Evolutionary conservation across 1,140 invertebrate species (phyloP), one percentile per base, ranked within the genome.

Genomic region (Scaptomyza hsui): DNA sequence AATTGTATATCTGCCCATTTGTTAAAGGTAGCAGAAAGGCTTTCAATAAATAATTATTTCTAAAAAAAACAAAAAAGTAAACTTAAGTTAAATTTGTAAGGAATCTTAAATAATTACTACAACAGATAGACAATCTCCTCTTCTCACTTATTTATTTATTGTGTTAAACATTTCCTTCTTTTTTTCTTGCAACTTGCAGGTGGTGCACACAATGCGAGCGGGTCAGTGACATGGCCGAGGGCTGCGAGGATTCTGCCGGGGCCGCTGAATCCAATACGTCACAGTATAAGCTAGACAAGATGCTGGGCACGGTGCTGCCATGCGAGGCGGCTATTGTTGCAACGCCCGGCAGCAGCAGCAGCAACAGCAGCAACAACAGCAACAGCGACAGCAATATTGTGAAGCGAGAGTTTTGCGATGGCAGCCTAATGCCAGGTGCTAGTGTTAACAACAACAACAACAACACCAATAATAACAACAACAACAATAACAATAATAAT

Each of bases 141-240:
- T n/a, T n/a, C n/a, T n/a, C n/a, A n/a, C n/a, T n/a, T n/a, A n/a
- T n/a, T n/a, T n/a, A n/a, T n/a, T n/a, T n/a, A n/a, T 32, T 32
- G n/a, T 35, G 32, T 35, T 3, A 10, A 10, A 47, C 16, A 61
- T 37, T 53, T 1, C 16, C n/a, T n/a, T n/a, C n/a, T n/a, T 57
- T 48, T 29, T 21, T 21, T 1, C 26, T 9, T 29, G 5, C 26
- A 9, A 7, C 6, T 76, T 64, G 10, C 70, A 81, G 78, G 52
- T 61, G 60, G 44, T 35, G 41, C 63, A 47, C 77, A 81, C 44
- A 57, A 86, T 88, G 81, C 69, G 26, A 63, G 51, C 56, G 81
- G 59, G 42, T 67, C 74, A 83, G 71, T 86, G 90, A 91, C 77
- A 91, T 91, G 90, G 90, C 90, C 67, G 90, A 91, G 75, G 90